Evolutionary conservation across 2,888 invertebrate genomes (phyloP), one percentile per base, ranked within the genome.

Genomic region (Temnothorax ravouxi): DNA sequence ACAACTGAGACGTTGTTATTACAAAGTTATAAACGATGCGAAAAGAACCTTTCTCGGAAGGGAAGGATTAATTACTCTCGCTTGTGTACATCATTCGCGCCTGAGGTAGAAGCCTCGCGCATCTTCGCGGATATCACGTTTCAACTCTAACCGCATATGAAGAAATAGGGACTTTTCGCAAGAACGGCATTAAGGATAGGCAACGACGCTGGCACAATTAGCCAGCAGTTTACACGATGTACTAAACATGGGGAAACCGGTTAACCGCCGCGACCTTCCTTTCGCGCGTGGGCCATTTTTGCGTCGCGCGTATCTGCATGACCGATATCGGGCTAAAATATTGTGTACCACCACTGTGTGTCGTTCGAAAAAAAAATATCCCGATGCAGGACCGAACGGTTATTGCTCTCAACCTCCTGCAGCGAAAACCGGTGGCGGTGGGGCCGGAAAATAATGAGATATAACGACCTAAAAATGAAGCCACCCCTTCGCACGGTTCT

Each of bases 391-490:
- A 72, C 71, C 59, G 38, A 59, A 59, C 38, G 18, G 25, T 47
- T 77, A 77, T 77, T 71, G 56, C 44, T 29, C 38, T 72, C 44
- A 29, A 59, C 47, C 44, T 56, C 21, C 41, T 18, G 56, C 59
- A 56, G 56, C 29, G 54, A 54, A 64, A 71, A 69, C 44, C 41
- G 9, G 69, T 18, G 47, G 15, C 21, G 66, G 21, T 69, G 80
- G 38, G 61, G 34, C 52, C 44, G 72, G 66, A 77, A 86, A 87
- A 89, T 90, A 91, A 92, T 92, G 89, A 91, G 90, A 91, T 92
- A 89, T 91, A 92, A 93, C 91, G 90, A 92, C 87, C 91, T 89
- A 90, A 92, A 93, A 92, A 92, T 91, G 91, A 91, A 92, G 89
- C 87, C 87, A 86, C 85, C 88, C 87, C 84, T 85, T 87, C 72